Conservation (phyloP, 1,140 invertebrate species). For the Akabosia matsudoensis region DNA sequence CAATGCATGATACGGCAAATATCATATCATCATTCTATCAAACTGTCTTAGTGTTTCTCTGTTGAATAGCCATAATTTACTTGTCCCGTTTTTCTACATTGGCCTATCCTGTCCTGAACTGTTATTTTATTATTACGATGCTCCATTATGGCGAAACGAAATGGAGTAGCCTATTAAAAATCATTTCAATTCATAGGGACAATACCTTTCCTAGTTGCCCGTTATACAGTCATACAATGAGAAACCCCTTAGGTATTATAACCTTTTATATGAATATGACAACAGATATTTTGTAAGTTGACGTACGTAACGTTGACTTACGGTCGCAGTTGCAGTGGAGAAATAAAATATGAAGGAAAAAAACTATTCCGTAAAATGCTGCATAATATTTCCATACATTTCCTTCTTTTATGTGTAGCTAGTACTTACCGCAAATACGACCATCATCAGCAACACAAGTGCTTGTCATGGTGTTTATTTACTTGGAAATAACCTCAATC, state of each 20-base stretch:
- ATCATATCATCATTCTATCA: neutral
- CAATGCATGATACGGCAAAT: too few relatives aligned
- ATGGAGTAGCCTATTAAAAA: neutral
- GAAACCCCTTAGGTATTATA: too few relatives aligned
- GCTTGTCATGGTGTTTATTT: neutral
- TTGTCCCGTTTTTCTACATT: too few relatives aligned
- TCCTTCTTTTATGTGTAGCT: neutral
- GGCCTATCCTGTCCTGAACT: neutral
- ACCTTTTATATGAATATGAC: too few relatives aligned
- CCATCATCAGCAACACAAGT: neutral
- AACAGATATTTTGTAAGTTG: too few relatives aligned
- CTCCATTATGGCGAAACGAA: neutral
- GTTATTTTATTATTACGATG: too few relatives aligned
- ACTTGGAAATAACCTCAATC: neutral
- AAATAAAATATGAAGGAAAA: too few relatives aligned
- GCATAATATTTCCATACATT: neutral
- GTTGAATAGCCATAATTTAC: neutral
- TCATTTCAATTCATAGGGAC: neutral
- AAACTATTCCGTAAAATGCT: too few relatives aligned
- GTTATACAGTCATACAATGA: too few relatives aligned
- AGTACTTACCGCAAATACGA: neutral
- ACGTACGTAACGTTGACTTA: too few relatives aligned
- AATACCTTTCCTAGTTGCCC: too few relatives aligned
- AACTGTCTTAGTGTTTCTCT: neutral
- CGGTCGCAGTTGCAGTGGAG: too few relatives aligned